Evolutionary conservation across 1,140 invertebrate species (phyloP), one percentile per base, ranked within the genome.

Genomic region (Procambarus clarkii): DNA sequence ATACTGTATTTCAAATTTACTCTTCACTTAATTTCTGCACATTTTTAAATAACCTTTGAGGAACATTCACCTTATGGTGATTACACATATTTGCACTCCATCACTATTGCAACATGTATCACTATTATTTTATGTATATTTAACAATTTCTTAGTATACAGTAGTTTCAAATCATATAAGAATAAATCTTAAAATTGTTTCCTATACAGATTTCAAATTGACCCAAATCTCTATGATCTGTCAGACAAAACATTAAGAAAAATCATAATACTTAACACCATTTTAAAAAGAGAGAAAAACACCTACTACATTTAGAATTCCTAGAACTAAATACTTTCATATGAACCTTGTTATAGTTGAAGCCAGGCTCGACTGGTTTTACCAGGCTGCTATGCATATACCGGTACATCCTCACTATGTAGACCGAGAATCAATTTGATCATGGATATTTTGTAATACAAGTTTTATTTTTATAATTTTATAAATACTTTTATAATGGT

Each of bases 11-110:
- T 8, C 24, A 74, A n/a, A 74, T 34, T 34, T 34, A 34, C 21
- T 34, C 7, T 34, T 34, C 69, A 74, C 24, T 74, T 18, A 9
- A 64, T 74, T 74, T 34, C 69, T 1, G 7, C 34, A 34, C 69
- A 34, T 21, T 21, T 74, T 9, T 34, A 5, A 74, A 74, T 34
- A 74, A 74, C 69, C 69, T 9, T 34, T 74, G 24, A 34, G 69
- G 69, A 34, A 74, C 69, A 74, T 74, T 74, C 69, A 74, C 24
- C 24, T 21, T 9, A 24, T 74, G 69, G 24, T 74, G 8, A 34
- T 74, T 74, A 74, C 69, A 74, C 69, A 34, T 74, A 74, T 74
- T 34, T 74, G 69, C 69, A 34, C 69, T 74, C 24, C 69, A 74
- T 74, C 34, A 74, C 24, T 74, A 74, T 74, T 74, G 24, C 24